Evolutionary conservation across 1,140 invertebrate genomes (phyloP).

Genomic region (Apis laboriosa): DNA sequence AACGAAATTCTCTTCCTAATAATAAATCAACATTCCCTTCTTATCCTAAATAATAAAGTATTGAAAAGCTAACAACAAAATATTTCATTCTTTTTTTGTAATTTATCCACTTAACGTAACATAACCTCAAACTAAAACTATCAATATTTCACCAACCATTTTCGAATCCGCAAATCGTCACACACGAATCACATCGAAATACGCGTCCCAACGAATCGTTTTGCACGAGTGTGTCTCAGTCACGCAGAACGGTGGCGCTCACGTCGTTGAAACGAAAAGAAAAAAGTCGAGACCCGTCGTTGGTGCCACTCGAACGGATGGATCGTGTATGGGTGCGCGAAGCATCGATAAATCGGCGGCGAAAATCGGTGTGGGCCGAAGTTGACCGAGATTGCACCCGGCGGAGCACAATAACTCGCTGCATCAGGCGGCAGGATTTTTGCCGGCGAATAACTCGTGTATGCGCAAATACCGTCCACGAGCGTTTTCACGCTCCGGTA

Average conservation of each 20-base stretch:
- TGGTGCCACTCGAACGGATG: neutral
- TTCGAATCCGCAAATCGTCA: too few relatives aligned
- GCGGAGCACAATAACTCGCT: conserved; percentile 62
- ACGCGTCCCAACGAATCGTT: neutral
- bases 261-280: conserved; percentile 19
- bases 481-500: conserved; percentile 55
- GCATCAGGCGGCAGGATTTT: conserved; percentile 58
- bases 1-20: too few relatives aligned
- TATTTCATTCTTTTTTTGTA: too few relatives aligned
- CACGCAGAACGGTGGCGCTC: neutral
- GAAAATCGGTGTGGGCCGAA: conserved; percentile 36
- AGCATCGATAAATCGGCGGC: conserved; percentile 61
- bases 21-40: too few relatives aligned
- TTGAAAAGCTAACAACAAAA: too few relatives aligned
- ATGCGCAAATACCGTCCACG: conserved; percentile 39
- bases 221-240: neutral
- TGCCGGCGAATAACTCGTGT: conserved; percentile 39
- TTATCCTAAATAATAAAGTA: too few relatives aligned
- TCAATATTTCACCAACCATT: too few relatives aligned
- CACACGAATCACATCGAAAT: too few relatives aligned
- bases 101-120: too few relatives aligned
- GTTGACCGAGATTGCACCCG: conserved; percentile 63
- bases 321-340: conserved; percentile 32
- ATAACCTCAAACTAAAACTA: too few relatives aligned
- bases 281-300: conserved; percentile 10